Conservation (phyloP, 2,113 vertebrate species). For the Candoia aspera region DNA sequence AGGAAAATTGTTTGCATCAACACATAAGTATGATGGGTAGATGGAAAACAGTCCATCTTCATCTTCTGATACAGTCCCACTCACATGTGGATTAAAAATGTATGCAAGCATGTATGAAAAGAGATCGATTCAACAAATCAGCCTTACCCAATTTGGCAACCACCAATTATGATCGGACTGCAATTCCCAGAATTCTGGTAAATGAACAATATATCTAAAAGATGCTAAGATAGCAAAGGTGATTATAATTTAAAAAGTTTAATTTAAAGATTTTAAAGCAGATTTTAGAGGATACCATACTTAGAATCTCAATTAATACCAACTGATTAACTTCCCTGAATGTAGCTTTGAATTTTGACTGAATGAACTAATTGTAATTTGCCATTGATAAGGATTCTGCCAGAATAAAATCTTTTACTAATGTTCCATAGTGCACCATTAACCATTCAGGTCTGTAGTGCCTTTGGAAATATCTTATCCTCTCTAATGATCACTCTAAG, state of each 20-base stretch:
- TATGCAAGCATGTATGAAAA: not conserved
- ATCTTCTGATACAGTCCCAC: not conserved
- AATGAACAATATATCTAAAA: not conserved
- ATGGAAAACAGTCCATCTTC: not conserved
- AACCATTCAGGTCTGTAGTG: not conserved
- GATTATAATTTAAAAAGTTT: not conserved
- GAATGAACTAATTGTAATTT: not conserved
- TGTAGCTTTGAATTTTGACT: not conserved
- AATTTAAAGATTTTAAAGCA: not conserved
- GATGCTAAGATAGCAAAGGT: not conserved
- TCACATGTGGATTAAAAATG: not conserved
- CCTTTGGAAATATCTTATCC: not conserved
- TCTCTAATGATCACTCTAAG: not conserved
- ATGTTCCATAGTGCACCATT: too few species aligned
- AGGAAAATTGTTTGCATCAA: not conserved
- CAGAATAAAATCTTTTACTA: too few species aligned
- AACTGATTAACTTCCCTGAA: not conserved
- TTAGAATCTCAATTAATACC: not conserved
- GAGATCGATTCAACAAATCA: not conserved
- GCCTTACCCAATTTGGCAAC: not conserved
- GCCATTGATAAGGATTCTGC: not conserved
- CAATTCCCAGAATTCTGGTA: not conserved
- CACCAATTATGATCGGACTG: not conserved
- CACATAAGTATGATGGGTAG: not conserved
- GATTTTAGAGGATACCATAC: not conserved